Evolutionary conservation across 35 echinoderm and acorn worm genomes (phyloP), one percentile per base, ranked within the genome.

Genomic region (Eucidaris tribuloides): DNA sequence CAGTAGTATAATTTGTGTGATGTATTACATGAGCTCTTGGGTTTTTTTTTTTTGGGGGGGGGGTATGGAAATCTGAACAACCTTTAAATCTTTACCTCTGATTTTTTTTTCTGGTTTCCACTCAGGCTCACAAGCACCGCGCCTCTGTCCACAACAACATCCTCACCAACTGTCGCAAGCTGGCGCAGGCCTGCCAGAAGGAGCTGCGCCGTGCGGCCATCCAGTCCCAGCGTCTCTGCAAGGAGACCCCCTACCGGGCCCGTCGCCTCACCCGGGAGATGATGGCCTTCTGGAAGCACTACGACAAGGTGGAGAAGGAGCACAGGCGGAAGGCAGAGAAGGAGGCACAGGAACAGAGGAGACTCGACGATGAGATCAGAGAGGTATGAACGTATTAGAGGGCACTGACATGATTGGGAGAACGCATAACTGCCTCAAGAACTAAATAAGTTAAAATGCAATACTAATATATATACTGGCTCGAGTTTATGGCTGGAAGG

Each of bases 341-440:
- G 63, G 91, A 99, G 74, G 96, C 96, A 3, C 91, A 93, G 70
- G 96, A 99, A 49, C 96, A 99, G 62, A 89, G 96, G 40, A 50
- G 91, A 35, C 50, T 99, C 27, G 96, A 99, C 77, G 96, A 99
- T 87, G 96, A 99, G 76, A 92, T 99, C 25, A 99, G 96, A 88
- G 96, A 99, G 91, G 96, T 99, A 61, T 29, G 82, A n/a, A n/a
- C n/a, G n/a, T n/a, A n/a, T n/a, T n/a, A n/a, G n/a, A 54, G n/a
- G n/a, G n/a, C n/a, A n/a, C n/a, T n/a, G n/a, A n/a, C n/a, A n/a
- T n/a, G n/a, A n/a, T 7, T 7, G 32, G 20, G 7, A 7, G 32
- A n/a, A n/a, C n/a, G n/a, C n/a, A n/a, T n/a, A n/a, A n/a, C n/a
- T n/a, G n/a, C n/a, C n/a, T n/a, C n/a, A n/a, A n/a, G n/a, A n/a